Conservation (phyloP, 2,113 vertebrate genomes). For the Aegypius monachus region DNA sequence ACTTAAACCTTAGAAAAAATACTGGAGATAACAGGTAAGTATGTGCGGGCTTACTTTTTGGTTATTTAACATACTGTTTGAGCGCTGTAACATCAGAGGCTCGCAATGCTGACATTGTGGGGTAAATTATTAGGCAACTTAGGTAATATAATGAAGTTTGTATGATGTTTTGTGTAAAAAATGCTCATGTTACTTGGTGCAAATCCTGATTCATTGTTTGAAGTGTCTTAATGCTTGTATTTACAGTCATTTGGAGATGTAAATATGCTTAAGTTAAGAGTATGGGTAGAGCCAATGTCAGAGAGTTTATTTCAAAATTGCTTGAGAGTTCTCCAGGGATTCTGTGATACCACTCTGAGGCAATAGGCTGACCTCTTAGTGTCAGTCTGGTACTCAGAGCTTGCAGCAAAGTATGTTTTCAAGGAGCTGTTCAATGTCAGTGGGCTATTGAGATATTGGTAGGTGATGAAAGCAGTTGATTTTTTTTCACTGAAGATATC, state of each 20-base stretch:
- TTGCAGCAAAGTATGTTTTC: background rate
- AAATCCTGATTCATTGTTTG: background rate
- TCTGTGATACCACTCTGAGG: background rate
- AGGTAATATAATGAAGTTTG: background rate
- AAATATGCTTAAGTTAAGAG: background rate
- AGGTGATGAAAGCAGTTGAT: background rate
- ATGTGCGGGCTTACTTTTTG: background rate
- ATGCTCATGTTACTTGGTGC: background rate
- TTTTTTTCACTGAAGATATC: background rate
- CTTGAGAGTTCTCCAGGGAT: background rate
- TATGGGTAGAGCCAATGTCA: fast-evolving
- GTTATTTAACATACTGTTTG: background rate
- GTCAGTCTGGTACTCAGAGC: background rate
- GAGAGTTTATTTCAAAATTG: background rate
- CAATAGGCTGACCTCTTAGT: background rate
- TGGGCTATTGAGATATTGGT: background rate
- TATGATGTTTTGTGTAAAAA: background rate
- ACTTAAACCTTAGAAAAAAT: background rate
- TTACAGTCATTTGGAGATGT: background rate
- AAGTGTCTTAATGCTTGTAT: background rate
- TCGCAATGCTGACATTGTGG: background rate
- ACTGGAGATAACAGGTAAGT: background rate
- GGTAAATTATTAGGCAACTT: background rate
- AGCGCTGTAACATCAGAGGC: background rate
- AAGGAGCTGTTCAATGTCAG: background rate